Percentiles rank a stretch among this genome's conserved stretches.
Evolutionary conservation across 2,113 vertebrate genomes (phyloP).

Genomic region (Plectropomus leopardus): DNA sequence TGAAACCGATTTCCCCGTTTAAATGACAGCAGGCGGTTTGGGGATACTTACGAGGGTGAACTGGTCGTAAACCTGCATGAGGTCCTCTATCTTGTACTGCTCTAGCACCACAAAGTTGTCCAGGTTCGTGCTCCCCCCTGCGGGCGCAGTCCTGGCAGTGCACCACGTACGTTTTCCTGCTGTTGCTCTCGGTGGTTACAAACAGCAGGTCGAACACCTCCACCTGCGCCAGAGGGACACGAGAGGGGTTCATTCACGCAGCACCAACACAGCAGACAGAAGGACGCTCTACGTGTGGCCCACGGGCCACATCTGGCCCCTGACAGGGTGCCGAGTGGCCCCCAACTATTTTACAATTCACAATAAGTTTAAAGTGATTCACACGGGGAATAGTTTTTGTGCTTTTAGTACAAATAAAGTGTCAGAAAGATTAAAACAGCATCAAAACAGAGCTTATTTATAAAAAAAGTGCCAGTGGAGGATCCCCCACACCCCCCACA

Average conservation of each 20-base stretch:
- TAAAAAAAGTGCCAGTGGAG: too few relatives aligned
- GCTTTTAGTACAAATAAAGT: too few relatives aligned
- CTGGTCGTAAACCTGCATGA: constrained; percentile 98
- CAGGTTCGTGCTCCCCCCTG: constrained; percentile 91
- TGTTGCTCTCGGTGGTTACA: constrained; percentile 96
- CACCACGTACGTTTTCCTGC: constrained; percentile 93
- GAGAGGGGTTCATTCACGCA: background rate
- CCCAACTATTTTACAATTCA: too few relatives aligned
- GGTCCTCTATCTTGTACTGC: constrained; percentile 97
- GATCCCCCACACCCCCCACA: too few relatives aligned
- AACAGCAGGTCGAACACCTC: constrained; percentile 97
- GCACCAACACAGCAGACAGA: background rate
- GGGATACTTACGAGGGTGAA: constrained; percentile 96
- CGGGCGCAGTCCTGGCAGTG: constrained; percentile 97
- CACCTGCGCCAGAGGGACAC: constrained; percentile 85
- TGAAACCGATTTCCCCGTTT: background rate
- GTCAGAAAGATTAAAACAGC: too few relatives aligned
- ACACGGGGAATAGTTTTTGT: too few relatives aligned
- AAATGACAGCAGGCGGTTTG: background rate
- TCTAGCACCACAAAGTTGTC: constrained; percentile 98
- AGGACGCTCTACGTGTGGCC: too few relatives aligned
- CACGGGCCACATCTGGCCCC: too few relatives aligned
- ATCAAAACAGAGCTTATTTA: too few relatives aligned
- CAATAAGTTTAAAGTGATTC: too few relatives aligned
- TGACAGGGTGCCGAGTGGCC: too few relatives aligned